Conservation (phyloP, 2,888 invertebrate genomes). For the Aethes cnicana region DNA sequence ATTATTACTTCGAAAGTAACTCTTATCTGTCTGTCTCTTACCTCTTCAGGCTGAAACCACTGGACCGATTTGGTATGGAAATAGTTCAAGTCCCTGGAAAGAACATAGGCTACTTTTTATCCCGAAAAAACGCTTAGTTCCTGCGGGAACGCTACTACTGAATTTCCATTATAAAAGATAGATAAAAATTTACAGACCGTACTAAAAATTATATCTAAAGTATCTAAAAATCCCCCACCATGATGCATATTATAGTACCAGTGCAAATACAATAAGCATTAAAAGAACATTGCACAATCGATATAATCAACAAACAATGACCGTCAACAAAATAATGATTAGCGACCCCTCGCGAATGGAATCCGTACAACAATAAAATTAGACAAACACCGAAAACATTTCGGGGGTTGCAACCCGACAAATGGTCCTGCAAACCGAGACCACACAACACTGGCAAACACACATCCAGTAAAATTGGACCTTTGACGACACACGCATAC, state of each 20-base stretch:
- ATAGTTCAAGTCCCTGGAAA: no score
- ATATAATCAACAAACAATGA: slow-evolving; percentile 7
- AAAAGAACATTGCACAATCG: slow-evolving; percentile 8
- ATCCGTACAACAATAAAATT: slow-evolving; percentile 15
- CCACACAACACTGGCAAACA: neutral
- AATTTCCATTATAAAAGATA: no score
- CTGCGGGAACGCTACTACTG: no score
- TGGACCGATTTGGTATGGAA: no score
- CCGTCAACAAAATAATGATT: slow-evolving; percentile 15
- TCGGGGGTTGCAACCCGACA: neutral
- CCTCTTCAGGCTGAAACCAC: no score
- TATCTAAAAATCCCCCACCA: no score
- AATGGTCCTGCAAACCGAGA: neutral
- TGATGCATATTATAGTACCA: neutral
- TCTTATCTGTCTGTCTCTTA: no score
- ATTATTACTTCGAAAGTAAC: no score
- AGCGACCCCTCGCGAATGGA: slow-evolving; percentile 9
- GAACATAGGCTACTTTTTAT: no score
- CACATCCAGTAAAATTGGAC: neutral
- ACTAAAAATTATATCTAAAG: no score
- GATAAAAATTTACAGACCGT: no score
- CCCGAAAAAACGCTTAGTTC: no score
- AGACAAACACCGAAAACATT: slow-evolving; percentile 15
- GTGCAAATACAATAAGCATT: neutral
- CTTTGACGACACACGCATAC: neutral